Percentiles rank a stretch among this genome's conserved stretches.
Evolutionary conservation across 2,113 vertebrate genomes (phyloP).

Genomic region (Aspidoscelis tigris): DNA sequence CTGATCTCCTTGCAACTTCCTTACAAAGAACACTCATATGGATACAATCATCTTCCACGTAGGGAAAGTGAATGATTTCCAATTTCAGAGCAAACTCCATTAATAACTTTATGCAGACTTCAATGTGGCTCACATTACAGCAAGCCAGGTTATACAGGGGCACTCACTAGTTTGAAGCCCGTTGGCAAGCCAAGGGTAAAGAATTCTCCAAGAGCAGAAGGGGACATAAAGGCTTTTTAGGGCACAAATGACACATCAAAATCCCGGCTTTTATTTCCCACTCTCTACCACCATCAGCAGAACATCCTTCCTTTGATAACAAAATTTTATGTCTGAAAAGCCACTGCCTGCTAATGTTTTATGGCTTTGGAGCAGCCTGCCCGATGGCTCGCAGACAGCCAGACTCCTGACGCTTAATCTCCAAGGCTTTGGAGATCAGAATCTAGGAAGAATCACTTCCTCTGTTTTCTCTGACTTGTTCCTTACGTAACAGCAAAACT

Average conservation of each 20-base stretch:
- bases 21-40: not conserved
- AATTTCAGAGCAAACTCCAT: not conserved
- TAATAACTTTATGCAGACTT: not conserved
- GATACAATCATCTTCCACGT: not conserved
- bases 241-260: not conserved
- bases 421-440: not conserved
- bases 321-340: not conserved
- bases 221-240: not conserved
- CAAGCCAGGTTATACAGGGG: not conserved
- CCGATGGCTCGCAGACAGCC: not conserved
- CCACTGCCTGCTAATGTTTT: not conserved
- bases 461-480: not conserved
- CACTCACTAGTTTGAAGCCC: not conserved
- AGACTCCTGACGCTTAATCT: not conserved
- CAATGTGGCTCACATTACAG: not conserved
- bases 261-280: not conserved
- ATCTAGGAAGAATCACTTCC: not conserved
- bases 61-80: not conserved
- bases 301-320: not conserved
- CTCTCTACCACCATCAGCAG: not conserved
- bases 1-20: not conserved
- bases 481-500: not conserved
- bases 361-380: not conserved
- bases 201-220: no score
- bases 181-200: not conserved